Percentiles rank a stretch among this genome's conserved stretches.
Conservation (phyloP, 2,797 vertebrate species). For the Lemur catta region DNA sequence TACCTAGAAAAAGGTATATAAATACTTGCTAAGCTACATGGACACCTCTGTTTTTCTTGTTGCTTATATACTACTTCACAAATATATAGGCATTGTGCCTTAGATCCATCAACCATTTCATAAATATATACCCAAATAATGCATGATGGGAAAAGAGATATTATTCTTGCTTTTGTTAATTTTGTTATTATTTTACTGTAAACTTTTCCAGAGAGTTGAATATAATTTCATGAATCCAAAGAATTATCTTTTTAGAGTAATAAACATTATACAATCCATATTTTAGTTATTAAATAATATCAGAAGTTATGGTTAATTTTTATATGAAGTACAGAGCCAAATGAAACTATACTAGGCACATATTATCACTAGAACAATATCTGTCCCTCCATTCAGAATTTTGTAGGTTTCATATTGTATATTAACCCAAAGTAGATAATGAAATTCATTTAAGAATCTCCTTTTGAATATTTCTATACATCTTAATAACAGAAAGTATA, state of each 20-base stretch:
- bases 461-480: neutral
- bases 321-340: neutral
- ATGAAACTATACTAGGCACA: constrained; percentile 10
- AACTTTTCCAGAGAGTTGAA: neutral
- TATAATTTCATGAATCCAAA: neutral
- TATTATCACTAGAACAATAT: neutral
- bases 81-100: neutral
- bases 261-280: constrained; percentile 11
- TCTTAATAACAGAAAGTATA: constrained; percentile 10
- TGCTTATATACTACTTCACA: neutral
- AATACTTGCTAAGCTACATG: neutral
- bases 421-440: constrained; percentile 45
- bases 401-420: neutral
- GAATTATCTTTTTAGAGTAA: neutral
- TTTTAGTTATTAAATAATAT: constrained; percentile 26
- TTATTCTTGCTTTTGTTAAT: neutral
- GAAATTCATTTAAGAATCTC: constrained; percentile 12
- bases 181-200: neutral
- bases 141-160: neutral
- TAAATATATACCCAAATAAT: neutral
- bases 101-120: neutral
- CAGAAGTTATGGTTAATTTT: constrained; percentile 35
- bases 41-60: neutral
- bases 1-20: neutral
- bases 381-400: neutral